Conservation (phyloP, 2,113 vertebrate species). For the Isichthys henryi region DNA sequence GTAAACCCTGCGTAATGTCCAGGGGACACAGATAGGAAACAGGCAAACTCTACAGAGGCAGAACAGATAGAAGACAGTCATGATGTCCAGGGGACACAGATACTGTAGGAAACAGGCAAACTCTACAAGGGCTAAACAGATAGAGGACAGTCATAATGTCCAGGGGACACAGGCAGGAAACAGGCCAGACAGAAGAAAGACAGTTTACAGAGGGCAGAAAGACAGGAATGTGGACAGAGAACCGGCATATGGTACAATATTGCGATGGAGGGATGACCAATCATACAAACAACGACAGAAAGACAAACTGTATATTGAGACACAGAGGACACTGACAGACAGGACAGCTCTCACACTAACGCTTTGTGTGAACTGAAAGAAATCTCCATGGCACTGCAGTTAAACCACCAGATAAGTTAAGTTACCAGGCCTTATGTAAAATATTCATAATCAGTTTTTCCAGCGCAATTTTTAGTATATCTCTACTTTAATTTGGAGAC, state of each 20-base stretch:
- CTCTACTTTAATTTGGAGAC: not conserved
- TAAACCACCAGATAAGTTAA: not conserved
- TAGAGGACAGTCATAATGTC: not conserved
- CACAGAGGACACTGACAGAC: not conserved
- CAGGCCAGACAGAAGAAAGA: not conserved
- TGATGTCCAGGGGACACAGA: not conserved
- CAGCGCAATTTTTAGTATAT: not conserved
- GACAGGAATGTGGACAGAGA: not conserved
- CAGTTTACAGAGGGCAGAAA: not conserved
- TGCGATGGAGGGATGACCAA: not conserved
- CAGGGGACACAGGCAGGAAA: not conserved
- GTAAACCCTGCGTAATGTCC: constrained; percentile 6
- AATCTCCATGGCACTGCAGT: not conserved
- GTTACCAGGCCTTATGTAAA: not conserved
- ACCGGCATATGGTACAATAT: not conserved
- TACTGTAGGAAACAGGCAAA: not conserved
- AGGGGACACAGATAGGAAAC: not conserved
- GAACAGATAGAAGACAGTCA: not conserved
- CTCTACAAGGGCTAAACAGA: not conserved
- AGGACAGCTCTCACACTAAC: not conserved
- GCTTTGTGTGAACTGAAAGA: not conserved
- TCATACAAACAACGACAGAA: not conserved
- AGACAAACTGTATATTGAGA: not conserved
- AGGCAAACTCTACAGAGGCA: not conserved
- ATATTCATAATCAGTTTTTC: not conserved